Percentiles rank a stretch among this genome's conserved stretches.
Evolutionary conservation across 2,113 vertebrate species (phyloP).

Genomic region (Otus sunia): DNA sequence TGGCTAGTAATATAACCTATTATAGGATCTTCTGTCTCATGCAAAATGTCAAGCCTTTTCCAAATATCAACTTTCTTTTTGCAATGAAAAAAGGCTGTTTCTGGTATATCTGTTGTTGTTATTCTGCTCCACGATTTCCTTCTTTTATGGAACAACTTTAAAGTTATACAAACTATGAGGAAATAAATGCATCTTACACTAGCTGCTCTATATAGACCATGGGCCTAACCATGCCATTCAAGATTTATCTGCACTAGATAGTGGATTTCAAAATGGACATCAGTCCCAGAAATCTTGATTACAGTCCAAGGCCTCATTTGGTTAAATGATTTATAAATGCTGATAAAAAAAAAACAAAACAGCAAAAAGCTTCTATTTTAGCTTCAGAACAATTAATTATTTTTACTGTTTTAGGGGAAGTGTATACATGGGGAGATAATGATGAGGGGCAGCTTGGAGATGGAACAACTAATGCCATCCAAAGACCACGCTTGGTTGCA

Average conservation of each 20-base stretch:
- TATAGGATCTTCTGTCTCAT: not conserved
- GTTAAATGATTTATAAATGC: not conserved
- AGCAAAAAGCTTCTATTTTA: not conserved
- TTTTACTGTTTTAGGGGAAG: slow-evolving; percentile 82
- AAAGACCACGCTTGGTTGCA: slow-evolving; percentile 92
- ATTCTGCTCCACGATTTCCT: not conserved
- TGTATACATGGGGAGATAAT: slow-evolving; percentile 98
- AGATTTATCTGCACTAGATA: not conserved
- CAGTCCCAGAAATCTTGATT: not conserved
- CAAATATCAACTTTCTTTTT: not conserved
- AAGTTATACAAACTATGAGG: not conserved
- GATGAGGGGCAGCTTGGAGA: slow-evolving; percentile 98
- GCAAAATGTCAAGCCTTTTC: not conserved
- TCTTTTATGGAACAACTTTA: not conserved
- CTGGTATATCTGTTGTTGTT: not conserved
- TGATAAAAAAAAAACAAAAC: not conserved
- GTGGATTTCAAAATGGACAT: not conserved
- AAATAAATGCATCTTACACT: not conserved
- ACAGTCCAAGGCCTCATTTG: not conserved
- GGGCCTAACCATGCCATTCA: not conserved
- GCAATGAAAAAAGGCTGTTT: not conserved
- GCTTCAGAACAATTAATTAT: not conserved
- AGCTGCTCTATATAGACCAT: not conserved
- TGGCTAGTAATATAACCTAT: not conserved
- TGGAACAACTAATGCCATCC: slow-evolving; percentile 97